Evolutionary conservation across 2,113 vertebrate genomes (phyloP).

Genomic region (Pimephales promelas): DNA sequence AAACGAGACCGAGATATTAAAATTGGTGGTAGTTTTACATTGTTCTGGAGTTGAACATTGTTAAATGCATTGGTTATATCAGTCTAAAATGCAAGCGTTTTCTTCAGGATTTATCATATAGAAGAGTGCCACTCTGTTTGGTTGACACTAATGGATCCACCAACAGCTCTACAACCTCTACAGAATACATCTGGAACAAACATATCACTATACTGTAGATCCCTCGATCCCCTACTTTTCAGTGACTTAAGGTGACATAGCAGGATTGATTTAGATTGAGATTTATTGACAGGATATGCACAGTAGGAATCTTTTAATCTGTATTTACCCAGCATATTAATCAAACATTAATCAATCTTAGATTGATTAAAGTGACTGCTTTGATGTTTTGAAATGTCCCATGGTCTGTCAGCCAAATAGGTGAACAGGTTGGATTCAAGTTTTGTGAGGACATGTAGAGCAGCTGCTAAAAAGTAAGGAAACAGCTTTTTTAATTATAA

Average conservation of each 20-base stretch:
- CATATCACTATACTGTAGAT: neutral
- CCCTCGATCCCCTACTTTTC: neutral
- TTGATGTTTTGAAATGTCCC: too few species aligned
- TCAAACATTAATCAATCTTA: neutral
- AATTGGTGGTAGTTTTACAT: neutral
- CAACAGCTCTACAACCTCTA: neutral
- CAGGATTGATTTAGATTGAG: neutral
- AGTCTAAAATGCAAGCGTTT: neutral
- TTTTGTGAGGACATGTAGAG: neutral
- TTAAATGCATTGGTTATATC: neutral
- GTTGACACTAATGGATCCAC: neutral
- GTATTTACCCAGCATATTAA: neutral
- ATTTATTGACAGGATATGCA: neutral
- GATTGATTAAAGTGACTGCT: neutral
- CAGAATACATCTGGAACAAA: neutral
- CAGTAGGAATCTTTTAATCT: neutral
- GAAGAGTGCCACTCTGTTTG: neutral
- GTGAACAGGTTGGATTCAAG: constrained; percentile 23
- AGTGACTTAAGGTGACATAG: neutral
- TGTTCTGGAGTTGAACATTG: neutral
- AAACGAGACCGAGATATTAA: neutral
- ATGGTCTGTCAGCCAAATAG: neutral
- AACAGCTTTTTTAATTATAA: neutral
- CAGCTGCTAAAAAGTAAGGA: neutral
- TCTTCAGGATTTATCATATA: neutral